phyloP scores from a whole-genome alignment of 2,797 vertebrate genomes.

The Cephalopachus bancanus region DNA sequence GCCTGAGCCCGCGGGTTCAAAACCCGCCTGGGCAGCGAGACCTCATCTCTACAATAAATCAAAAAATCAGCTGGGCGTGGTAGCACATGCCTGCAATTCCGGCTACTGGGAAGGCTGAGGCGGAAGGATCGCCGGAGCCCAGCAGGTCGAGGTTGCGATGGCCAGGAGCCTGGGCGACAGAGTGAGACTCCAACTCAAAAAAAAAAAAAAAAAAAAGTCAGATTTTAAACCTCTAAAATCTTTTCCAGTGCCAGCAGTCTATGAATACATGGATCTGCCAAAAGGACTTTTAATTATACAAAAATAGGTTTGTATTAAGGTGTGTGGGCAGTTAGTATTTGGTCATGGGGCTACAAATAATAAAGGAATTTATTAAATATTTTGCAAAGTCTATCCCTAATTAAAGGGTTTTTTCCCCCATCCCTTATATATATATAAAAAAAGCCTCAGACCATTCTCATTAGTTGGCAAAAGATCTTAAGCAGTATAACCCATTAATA shows the following conservation, averaged over 20 bases:
- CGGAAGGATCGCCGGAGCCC: too few relatives aligned
- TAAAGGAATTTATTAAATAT: slow-evolving; percentile 63
- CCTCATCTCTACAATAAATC: too few relatives aligned
- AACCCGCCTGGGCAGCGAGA: too few relatives aligned
- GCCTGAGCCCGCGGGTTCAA: too few relatives aligned
- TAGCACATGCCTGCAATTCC: too few relatives aligned
- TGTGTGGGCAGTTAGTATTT: slow-evolving; percentile 61
- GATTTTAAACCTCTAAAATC: slow-evolving; percentile 46
- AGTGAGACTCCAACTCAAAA: too few relatives aligned
- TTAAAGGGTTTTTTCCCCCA: slow-evolving; percentile 53
- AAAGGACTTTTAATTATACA: slow-evolving; percentile 68
- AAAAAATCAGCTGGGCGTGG: too few relatives aligned
- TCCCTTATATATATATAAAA: not conserved
- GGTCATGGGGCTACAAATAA: slow-evolving; percentile 68
- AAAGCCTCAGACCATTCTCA: slow-evolving; percentile 59
- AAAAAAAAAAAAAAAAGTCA: too few relatives aligned
- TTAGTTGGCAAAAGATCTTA: slow-evolving; percentile 59
- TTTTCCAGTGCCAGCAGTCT: not conserved
- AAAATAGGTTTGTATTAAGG: slow-evolving; percentile 55
- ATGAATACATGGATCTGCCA: slow-evolving; percentile 26
- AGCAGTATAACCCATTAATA: slow-evolving; percentile 27
- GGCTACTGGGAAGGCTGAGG: too few relatives aligned
- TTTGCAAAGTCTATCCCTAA: slow-evolving; percentile 62
- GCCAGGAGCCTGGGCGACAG: too few relatives aligned
- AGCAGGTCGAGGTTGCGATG: too few relatives aligned